Evolutionary conservation across 2,113 vertebrate species (phyloP).

Genomic region (Spermophilus dauricus): DNA sequence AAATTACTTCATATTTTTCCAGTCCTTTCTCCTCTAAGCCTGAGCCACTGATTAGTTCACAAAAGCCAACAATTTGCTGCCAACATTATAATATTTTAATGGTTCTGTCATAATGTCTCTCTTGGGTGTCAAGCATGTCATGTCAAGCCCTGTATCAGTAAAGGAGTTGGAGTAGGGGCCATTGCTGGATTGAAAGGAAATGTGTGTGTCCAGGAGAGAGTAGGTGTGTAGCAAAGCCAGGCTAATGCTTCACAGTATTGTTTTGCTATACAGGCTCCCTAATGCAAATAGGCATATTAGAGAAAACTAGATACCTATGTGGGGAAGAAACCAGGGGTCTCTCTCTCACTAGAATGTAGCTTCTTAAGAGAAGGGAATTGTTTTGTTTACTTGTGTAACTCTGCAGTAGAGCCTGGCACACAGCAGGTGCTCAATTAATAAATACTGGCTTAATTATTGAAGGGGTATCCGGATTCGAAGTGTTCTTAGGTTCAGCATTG

Average conservation of each 20-base stretch:
- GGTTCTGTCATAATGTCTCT: not conserved
- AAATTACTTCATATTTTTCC: not conserved
- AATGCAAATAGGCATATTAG: not conserved
- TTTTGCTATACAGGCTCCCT: not conserved
- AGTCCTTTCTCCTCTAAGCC: not conserved
- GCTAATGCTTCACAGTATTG: not conserved
- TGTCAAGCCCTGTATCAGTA: accelerated
- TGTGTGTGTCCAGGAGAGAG: too few relatives aligned
- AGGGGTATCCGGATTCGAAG: not conserved
- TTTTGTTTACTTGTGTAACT: not conserved
- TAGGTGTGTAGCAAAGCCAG: not conserved
- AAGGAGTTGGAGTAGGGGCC: not conserved
- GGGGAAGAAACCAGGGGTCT: not conserved
- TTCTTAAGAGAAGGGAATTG: not conserved
- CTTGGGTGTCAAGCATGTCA: not conserved
- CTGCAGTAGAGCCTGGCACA: not conserved
- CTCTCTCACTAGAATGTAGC: not conserved
- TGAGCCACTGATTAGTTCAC: not conserved
- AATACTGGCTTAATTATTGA: not conserved
- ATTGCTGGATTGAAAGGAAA: not conserved
- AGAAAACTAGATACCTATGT: not conserved
- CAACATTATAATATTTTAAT: not conserved
- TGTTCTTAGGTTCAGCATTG: accelerated
- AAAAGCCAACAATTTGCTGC: not conserved
- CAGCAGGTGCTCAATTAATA: not conserved